Evolutionary conservation across 1,140 invertebrate genomes (phyloP).

Genomic region (Polyergus mexicanus): DNA sequence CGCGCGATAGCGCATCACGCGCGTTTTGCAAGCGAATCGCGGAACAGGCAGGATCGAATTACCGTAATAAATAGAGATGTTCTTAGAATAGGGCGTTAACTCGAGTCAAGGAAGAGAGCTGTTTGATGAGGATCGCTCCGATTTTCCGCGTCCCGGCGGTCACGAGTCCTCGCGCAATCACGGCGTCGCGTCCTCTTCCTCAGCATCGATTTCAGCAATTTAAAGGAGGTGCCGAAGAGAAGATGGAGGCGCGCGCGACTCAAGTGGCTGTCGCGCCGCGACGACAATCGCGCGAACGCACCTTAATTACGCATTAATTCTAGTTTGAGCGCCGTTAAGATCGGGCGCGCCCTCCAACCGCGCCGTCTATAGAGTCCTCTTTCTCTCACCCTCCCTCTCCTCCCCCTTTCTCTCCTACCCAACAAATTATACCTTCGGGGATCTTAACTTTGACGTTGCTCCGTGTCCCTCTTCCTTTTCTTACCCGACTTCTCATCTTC

Average conservation of each 20-base stretch:
- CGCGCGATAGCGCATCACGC: conserved; percentile 34
- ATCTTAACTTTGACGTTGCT: conserved; percentile 70
- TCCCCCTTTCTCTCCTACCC: conserved; percentile 64
- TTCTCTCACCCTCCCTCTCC: conserved; percentile 49
- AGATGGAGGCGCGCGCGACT: conserved; percentile 37
- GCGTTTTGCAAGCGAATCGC: conserved; percentile 31
- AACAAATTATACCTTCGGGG: conserved; percentile 78
- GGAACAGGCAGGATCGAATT: not conserved
- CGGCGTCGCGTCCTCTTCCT: conserved; percentile 2
- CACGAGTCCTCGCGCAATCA: conserved; percentile 59
- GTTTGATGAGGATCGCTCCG: not conserved
- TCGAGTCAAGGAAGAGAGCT: not conserved
- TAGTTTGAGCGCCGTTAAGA: conserved; percentile 74
- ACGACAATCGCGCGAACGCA: conserved; percentile 73
- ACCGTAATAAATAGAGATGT: conserved; percentile 31
- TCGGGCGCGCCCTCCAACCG: conserved; percentile 62
- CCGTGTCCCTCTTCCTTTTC: conserved; percentile 13
- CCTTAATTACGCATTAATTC: conserved; percentile 81
- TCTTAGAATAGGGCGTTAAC: conserved; percentile 1
- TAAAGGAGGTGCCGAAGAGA: conserved; percentile 37
- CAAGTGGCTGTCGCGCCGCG: conserved; percentile 69
- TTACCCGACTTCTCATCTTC: conserved; percentile 29
- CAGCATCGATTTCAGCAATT: conserved; percentile 66
- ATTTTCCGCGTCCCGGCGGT: not conserved
- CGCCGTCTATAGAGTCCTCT: conserved; percentile 25